Conservation (phyloP, 2,797 vertebrate species). For the Fratercula arctica region DNA sequence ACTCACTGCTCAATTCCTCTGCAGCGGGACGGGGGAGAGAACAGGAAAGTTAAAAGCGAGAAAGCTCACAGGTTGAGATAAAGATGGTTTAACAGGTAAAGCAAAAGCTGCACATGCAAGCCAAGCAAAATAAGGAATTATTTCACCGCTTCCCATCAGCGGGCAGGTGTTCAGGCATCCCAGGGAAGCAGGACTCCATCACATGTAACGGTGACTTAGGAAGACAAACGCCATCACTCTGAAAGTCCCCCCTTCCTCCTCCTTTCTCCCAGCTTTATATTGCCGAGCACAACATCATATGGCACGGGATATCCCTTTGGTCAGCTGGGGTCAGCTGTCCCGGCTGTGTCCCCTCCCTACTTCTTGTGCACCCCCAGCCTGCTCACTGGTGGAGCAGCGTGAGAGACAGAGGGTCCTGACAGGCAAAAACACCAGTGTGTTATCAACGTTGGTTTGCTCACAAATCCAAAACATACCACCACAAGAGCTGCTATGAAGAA, state of each 20-base stretch:
- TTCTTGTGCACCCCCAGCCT: not conserved
- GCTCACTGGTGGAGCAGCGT: rapidly evolving
- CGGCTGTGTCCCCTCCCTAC: not conserved
- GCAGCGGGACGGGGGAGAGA: not conserved
- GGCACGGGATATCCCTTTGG: not conserved
- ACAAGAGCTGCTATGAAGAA: not conserved
- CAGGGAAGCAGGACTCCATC: not conserved
- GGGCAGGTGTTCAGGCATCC: not conserved
- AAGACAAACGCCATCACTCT: not conserved
- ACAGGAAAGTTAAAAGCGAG: not conserved
- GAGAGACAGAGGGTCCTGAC: not conserved
- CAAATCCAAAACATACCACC: not conserved
- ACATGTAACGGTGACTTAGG: rapidly evolving
- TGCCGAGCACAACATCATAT: rapidly evolving
- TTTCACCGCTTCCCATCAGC: rapidly evolving
- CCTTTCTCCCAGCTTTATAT: not conserved
- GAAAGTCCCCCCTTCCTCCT: not conserved
- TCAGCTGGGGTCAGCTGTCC: not conserved
- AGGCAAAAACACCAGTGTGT: not conserved
- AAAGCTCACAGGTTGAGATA: not conserved
- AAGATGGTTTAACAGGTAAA: not conserved
- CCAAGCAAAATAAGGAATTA: not conserved
- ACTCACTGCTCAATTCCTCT: not conserved
- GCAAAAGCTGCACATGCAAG: not conserved
- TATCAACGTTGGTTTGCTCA: not conserved